phyloP scores from a whole-genome alignment of 2,888 invertebrate species.

The Lepidocyrtinus sp. region DNA sequence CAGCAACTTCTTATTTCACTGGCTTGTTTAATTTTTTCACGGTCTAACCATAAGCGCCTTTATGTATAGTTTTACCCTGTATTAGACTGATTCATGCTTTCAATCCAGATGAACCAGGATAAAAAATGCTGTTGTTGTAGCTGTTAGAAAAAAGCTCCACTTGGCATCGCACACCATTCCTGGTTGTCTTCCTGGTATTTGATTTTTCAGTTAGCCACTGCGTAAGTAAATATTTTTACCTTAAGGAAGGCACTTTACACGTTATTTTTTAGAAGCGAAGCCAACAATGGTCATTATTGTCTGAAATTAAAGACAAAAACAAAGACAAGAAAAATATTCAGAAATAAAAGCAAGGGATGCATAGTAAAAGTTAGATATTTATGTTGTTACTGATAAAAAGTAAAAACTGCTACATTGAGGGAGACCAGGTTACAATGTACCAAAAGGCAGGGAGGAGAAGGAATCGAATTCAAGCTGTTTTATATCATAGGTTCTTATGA shows the following conservation, averaged over 20 bases:
- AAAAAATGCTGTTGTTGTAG: not conserved
- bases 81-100: not conserved
- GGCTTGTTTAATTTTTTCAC: slow-evolving; percentile 10
- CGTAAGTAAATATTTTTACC: too few relatives aligned
- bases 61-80: not conserved
- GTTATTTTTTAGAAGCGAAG: not conserved
- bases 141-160: slow-evolving; percentile 11
- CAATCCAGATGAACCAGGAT: not conserved
- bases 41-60: not conserved
- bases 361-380: too few relatives aligned
- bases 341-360: too few relatives aligned
- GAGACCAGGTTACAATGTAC: too few relatives aligned
- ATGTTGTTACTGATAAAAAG: too few relatives aligned
- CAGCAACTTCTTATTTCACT: not conserved
- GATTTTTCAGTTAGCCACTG: not conserved
- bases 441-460: too few relatives aligned
- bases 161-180: not conserved
- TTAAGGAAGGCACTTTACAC: not conserved
- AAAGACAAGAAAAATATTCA: not conserved
- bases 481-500: not conserved
- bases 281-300: not conserved
- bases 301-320: not conserved
- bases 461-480: not conserved
- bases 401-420: too few relatives aligned
- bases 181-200: not conserved